A percentile compares a stretch with the other conserved stretches of the same genome.
Conservation (phyloP, 2,888 invertebrate species). For the Catotricha subobsoleta region DNA sequence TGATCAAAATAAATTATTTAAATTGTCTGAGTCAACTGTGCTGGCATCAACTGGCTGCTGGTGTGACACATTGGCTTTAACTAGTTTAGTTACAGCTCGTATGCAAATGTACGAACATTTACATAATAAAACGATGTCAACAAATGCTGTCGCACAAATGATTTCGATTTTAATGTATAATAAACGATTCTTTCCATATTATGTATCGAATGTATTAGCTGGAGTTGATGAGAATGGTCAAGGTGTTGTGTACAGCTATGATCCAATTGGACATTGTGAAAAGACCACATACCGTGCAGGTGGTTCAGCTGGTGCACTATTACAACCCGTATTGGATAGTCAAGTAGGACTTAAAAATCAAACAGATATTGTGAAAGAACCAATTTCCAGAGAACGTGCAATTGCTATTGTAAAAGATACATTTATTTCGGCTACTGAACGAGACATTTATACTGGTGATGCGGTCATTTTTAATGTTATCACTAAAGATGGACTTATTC, state of each 20-base stretch:
- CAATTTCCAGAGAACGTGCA: conserved; percentile 63
- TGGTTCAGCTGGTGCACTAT: conserved; percentile 74
- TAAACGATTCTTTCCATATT: conserved; percentile 96
- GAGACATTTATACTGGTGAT: conserved; percentile 96
- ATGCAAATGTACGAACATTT: conserved; percentile 93
- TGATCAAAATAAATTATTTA: conserved; percentile 72
- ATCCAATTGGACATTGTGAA: conserved; percentile 93
- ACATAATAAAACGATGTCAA: conserved; percentile 82
- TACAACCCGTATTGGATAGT: conserved; percentile 92
- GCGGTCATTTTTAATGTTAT: conserved; percentile 69
- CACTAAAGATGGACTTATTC: conserved; percentile 59
- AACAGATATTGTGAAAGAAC: conserved; percentile 37
- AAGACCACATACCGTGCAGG: conserved; percentile 68
- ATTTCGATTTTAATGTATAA: conserved; percentile 89
- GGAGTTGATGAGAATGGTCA: conserved; percentile 86
- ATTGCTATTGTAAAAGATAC: conserved; percentile 78
- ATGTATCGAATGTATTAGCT: conserved; percentile 84
- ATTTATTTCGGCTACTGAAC: conserved; percentile 92
- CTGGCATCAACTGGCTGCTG: conserved; percentile 94
- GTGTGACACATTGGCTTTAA: conserved; percentile 89
- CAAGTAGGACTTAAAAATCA: conserved; percentile 84
- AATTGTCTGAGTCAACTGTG: conserved; percentile 63
- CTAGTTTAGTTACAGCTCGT: conserved; percentile 62
- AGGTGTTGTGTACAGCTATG: conserved; percentile 90
- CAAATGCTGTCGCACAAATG: conserved; percentile 89